Base-by-base conservation (phyloP, 2,113 vertebrate genomes). In the Suncus etruscus region DNA sequence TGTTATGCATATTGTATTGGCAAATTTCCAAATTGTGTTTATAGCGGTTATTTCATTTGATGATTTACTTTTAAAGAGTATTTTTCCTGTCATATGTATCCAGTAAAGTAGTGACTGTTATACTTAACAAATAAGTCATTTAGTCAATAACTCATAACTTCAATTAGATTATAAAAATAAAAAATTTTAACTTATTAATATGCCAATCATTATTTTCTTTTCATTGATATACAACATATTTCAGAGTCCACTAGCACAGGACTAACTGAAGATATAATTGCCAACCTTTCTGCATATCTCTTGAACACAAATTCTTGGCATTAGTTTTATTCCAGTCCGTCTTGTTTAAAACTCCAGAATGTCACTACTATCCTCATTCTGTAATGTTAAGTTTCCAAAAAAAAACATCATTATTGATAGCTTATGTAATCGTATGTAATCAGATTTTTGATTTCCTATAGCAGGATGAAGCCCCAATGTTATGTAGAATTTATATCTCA, bases 101-200 rank as follows among this genome's bases (percentile, higher is more conserved):
- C 16, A 61, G 58, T 20, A 61, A 61, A 18, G 58, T 61, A 16
- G 18, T 61, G 58, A 20, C 18, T 61, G 58, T 61, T 61, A 1
- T 20, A 61, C 20, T 39, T 20, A 61, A 61, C 18, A 54, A 54
- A 54, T 61, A 20, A 7, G 6, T 61, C 58, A 58, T 14, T 58
- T 58, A 61, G 18, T 61, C 22, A 61, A 61, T 6, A 20, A 61
- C 58, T 61, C 20, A 22, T 61, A 66, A 70, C 74, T 76, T 83
- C 47, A 73, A 50, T 88, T 90, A 94, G 83, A 65, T 84, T 76
- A 24, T 32, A 85, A 91, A 78, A 76, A 84, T 80, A 80, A 80
- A 76, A 94, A 75, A 91, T 81, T 4, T 63, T 83, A 24, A 86
- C 22, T 95, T 91, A 18, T 22, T 79, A 51, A 20, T 65, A 93